phyloP scores from a whole-genome alignment of 2,888 invertebrate genomes.

The Trichogramma evanescens region DNA sequence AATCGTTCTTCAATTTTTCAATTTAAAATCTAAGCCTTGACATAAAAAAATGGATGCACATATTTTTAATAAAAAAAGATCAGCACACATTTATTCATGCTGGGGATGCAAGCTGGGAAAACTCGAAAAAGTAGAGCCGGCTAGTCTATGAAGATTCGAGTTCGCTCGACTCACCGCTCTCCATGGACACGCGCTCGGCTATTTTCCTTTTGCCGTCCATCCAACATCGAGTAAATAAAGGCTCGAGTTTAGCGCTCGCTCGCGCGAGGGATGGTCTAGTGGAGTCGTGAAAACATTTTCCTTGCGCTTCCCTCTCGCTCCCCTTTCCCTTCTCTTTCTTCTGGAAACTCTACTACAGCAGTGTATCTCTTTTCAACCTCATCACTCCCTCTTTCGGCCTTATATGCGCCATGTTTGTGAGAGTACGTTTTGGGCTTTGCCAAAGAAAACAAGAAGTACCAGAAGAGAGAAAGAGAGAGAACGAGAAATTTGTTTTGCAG shows the following conservation, averaged over 20 bases:
- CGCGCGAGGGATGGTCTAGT: neutral
- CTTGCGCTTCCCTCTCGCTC: slow-evolving; percentile 3
- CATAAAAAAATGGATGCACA: too few relatives aligned
- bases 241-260: neutral
- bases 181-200: neutral
- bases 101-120: neutral
- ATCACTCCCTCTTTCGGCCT: neutral
- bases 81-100: too few relatives aligned
- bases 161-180: too few relatives aligned
- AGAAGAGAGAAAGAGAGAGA: too few relatives aligned
- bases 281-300: slow-evolving; percentile 21
- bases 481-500: too few relatives aligned
- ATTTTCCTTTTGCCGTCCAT: slow-evolving; percentile 17
- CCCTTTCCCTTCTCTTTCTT: neutral
- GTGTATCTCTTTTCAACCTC: neutral
- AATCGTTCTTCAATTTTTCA: too few relatives aligned
- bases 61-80: too few relatives aligned
- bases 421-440: too few relatives aligned
- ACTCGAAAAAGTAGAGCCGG: slow-evolving; percentile 13
- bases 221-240: slow-evolving; percentile 20
- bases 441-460: too few relatives aligned
- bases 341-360: slow-evolving; percentile 6
- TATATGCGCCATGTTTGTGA: neutral
- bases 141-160: slow-evolving; percentile 13
- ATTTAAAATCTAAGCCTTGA: too few relatives aligned